Conservation (phyloP, 2,797 vertebrate species). For the Rousettus madagascariensis region DNA sequence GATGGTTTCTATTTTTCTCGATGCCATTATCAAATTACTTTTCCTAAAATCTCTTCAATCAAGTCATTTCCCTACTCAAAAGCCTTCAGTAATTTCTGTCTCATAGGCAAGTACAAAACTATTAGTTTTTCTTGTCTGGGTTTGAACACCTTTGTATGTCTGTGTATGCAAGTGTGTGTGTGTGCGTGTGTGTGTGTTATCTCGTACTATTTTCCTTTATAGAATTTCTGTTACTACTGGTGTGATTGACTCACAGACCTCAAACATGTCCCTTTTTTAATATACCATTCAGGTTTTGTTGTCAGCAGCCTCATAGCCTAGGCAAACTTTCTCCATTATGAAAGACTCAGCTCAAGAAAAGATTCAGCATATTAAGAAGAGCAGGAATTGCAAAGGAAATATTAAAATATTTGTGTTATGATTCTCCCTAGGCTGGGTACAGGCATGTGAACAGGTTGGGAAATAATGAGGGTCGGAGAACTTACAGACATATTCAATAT, state of each 20-base stretch:
- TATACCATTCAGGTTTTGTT: not conserved
- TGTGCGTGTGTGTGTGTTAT: not conserved
- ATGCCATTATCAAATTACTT: not conserved
- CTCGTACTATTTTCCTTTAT: not conserved
- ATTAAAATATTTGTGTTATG: fast-evolving
- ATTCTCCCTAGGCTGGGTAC: too few species aligned
- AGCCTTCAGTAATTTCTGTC: not conserved
- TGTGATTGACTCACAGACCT: not conserved
- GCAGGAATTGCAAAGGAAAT: not conserved
- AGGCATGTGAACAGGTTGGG: not conserved
- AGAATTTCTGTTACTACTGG: not conserved
- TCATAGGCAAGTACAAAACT: not conserved
- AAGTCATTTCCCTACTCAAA: not conserved
- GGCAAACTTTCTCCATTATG: not conserved
- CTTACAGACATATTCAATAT: not conserved
- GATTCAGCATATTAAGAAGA: not conserved
- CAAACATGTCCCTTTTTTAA: not conserved
- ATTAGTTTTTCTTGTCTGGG: not conserved
- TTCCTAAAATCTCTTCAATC: not conserved
- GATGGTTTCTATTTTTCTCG: not conserved
- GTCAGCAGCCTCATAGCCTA: not conserved
- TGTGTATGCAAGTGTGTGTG: too few species aligned
- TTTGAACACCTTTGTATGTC: too few species aligned
- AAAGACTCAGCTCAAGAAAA: not conserved
- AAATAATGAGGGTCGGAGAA: not conserved